Evolutionary conservation across 2,113 vertebrate species (phyloP), one percentile per base, ranked within the genome.

Genomic region (Oostethus manadensis): DNA sequence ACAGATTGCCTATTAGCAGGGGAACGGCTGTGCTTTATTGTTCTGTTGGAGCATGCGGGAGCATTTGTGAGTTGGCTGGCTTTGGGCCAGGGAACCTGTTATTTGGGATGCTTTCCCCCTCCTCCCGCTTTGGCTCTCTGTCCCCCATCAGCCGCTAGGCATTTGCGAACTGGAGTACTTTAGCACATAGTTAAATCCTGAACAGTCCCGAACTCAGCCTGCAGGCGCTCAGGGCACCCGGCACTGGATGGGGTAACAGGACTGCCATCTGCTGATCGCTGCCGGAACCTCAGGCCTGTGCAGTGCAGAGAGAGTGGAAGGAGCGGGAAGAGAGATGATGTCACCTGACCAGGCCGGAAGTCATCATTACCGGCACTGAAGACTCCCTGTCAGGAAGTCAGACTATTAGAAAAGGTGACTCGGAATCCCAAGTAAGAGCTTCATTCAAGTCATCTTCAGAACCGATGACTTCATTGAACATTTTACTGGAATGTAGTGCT

Each of bases 261-360:
- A 90, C 80, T 90, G 88, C 90, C 90, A 89, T 88, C 90, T 78
- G 83, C 85, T 90, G 90, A 84, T 44, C 16, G 65, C 3, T 13
- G 0, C 3, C 8, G 35, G 70, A 43, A 71, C 20, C 16, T 6
- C 8, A 16, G 33, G 26, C 21, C 10, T 29, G 47, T 23, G 22
- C 6, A 48, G 17, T 40, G 7, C 17, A 22, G 9, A 14, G 40
- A 14, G 9, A 7, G 56, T 42, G 38, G 46, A 20, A 50, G 22
- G 48, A 18, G 61, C 17, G 17, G 49, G 43, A 53, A 60, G 44
- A 60, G 51, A 66, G 47, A 51, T 64, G 68, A 66, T 70, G 57
- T 73, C 29, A 18, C 66, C 70, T 66, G 58, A 60, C 56, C 68
- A 69, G 68, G 77, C 77, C 75, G 76, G 70, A 72, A 84, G 76